Evolutionary conservation across 2,888 invertebrate species (phyloP).

Genomic region (Standfussiana lucernea): DNA sequence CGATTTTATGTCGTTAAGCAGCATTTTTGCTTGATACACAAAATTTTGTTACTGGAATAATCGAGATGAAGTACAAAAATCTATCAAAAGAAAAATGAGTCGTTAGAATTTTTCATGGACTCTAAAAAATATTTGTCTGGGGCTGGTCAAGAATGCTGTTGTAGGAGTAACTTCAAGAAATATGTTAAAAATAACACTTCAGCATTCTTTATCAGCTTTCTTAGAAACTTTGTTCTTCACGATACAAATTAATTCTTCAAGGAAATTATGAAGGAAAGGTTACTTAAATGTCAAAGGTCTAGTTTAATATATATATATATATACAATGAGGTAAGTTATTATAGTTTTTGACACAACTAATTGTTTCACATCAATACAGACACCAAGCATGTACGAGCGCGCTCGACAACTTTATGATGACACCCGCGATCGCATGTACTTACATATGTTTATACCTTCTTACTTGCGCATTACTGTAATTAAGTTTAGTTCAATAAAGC

Average conservation of each 20-base stretch:
- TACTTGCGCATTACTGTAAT: too few species aligned
- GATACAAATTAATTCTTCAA: background rate
- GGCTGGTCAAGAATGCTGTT: background rate
- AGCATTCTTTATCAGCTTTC: background rate
- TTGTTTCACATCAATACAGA: background rate
- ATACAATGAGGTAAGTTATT: background rate
- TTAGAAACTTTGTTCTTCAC: background rate
- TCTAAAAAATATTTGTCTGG: background rate
- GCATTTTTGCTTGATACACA: background rate
- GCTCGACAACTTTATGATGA: too few species aligned
- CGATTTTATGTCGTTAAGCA: conserved; percentile 34
- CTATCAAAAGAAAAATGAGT: background rate
- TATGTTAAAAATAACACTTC: background rate
- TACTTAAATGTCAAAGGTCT: background rate
- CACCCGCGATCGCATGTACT: too few species aligned
- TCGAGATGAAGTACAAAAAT: background rate
- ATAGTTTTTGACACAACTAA: background rate
- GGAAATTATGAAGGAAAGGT: background rate
- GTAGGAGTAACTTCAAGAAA: background rate
- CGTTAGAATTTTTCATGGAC: too few species aligned
- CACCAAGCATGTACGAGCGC: conserved; percentile 3
- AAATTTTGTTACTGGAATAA: too few species aligned
- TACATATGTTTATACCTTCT: too few species aligned
- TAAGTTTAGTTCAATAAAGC: too few species aligned
- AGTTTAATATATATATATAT: background rate